These are phyloP conservation scores for Lasiurus borealis DNA, from an alignment of 2,113 vertebrate species.

Conservation along the genomic window DNA sequence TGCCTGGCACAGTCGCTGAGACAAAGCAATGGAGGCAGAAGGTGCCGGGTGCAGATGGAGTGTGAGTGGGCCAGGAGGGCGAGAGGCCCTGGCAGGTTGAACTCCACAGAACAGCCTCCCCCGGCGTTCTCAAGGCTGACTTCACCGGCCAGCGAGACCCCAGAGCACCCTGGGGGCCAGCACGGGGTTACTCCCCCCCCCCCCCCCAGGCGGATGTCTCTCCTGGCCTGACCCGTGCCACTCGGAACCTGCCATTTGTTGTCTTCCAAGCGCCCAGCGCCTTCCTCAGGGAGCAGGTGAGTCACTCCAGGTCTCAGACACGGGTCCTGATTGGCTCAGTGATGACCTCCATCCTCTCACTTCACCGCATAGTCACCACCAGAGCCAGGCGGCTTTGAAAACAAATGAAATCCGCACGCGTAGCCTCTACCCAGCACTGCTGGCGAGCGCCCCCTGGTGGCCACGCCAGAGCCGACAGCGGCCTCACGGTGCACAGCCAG, in stretches of 20 bases:
- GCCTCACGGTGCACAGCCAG: accelerated
- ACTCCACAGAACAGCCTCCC: accelerated
- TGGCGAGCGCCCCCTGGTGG: not conserved
- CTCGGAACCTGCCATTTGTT: not conserved
- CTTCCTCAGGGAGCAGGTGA: not conserved
- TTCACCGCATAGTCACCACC: not conserved
- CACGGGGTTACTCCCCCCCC: no score
- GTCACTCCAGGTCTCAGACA: not conserved
- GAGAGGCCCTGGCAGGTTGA: accelerated
- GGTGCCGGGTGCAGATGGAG: accelerated
- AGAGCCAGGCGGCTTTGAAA: not conserved
- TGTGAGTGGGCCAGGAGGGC: accelerated
- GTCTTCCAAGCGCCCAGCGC: accelerated
- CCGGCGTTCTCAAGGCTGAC: accelerated
- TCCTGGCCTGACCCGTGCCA: accelerated
- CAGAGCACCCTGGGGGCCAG: not conserved
- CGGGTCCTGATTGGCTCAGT: accelerated
- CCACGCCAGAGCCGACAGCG: accelerated
- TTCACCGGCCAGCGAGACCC: not conserved
- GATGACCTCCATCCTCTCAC: accelerated
- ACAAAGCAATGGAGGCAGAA: accelerated
- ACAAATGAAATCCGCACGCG: no score
- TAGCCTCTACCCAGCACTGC: accelerated
- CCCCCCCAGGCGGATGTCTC: no score
- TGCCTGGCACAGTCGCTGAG: not conserved